Conservation (phyloP, 2,888 invertebrate species). For the Schizaphis graminum region DNA sequence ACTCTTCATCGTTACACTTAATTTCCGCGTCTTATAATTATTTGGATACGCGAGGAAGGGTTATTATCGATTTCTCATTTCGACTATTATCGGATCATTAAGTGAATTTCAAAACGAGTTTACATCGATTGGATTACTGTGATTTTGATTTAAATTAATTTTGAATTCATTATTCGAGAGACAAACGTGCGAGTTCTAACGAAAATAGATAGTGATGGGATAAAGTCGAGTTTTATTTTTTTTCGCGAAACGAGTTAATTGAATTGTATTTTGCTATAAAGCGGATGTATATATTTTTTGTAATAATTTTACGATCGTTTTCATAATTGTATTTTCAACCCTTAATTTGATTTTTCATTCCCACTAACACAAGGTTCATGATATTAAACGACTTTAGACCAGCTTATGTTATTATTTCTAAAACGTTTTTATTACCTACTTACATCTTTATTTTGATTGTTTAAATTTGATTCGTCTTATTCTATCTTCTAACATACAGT, state of each 20-base stretch:
- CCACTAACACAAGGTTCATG: neutral
- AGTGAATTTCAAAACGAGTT: neutral
- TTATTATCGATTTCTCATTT: neutral
- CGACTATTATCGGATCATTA: neutral
- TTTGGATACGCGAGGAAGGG: neutral
- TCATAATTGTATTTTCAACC: neutral
- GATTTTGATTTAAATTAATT: neutral
- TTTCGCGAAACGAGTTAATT: neutral
- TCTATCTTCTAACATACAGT: neutral
- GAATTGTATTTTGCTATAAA: neutral
- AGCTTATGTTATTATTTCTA: neutral
- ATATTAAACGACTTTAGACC: neutral
- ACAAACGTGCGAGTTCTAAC: neutral
- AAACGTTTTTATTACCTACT: neutral
- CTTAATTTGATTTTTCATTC: neutral
- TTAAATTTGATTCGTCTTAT: neutral
- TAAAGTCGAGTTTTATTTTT: neutral
- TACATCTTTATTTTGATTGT: neutral
- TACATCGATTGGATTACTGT: neutral
- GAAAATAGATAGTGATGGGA: neutral
- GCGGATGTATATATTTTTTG: neutral
- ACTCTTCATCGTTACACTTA: neutral
- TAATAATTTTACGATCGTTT: conserved; percentile 8
- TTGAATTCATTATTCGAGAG: neutral
- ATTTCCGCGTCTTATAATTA: neutral